Conservation (phyloP, 2,113 vertebrate genomes). For the Menura novaehollandiae region DNA sequence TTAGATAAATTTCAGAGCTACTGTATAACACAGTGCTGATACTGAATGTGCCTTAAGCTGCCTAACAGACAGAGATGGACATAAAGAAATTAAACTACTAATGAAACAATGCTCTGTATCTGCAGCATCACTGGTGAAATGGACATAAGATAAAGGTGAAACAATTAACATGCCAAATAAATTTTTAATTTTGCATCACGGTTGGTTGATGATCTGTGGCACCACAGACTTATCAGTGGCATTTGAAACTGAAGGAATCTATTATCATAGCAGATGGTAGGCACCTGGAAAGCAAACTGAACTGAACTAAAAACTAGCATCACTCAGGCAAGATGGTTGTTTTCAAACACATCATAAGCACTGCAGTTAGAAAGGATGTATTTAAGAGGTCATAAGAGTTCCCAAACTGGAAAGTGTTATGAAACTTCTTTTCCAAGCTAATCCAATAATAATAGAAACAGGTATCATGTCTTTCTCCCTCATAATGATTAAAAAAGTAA, state of each 20-base stretch:
- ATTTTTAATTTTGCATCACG: constrained; percentile 58
- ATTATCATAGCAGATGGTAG: constrained; percentile 33
- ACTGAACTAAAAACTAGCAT: neutral
- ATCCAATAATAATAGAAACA: neutral
- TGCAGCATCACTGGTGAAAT: neutral
- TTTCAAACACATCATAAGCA: neutral
- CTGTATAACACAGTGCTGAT: neutral
- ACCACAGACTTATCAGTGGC: constrained; percentile 11
- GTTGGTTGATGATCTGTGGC: constrained; percentile 8
- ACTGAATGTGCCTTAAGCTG: neutral
- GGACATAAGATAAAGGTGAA: neutral
- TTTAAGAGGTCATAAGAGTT: neutral
- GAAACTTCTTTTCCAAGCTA: neutral
- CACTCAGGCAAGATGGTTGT: neutral
- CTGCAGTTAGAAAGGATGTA: neutral
- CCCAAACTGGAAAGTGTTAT: neutral
- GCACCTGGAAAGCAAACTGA: neutral
- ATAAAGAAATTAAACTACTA: neutral
- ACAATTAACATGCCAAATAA: constrained; percentile 33
- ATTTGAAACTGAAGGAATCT: constrained; percentile 44
- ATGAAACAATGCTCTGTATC: neutral
- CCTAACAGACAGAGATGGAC: neutral
- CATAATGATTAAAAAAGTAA: neutral
- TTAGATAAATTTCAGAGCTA: neutral
- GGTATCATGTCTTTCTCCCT: neutral